Base-by-base conservation (phyloP, 2,888 invertebrate genomes). In the Dasysyrphus albostriatus region DNA sequence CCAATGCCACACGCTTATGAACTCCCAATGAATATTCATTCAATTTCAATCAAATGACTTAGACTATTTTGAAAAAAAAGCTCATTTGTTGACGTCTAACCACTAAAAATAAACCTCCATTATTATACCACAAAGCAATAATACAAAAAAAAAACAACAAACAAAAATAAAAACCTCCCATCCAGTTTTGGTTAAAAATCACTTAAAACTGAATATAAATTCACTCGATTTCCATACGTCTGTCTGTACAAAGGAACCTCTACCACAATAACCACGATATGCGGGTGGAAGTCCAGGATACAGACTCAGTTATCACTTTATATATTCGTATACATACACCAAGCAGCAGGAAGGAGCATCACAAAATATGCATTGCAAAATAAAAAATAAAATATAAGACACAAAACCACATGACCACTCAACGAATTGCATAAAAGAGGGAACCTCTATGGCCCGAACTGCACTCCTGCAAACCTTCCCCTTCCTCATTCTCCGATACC, bases 341-440 rank as follows among this genome's bases (percentile, higher is more conserved):
- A 29, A 29, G n/a, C 29, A 51, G 0, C n/a, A 61, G 42, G 24
- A 42, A 61, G 24, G 24, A 61, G 24, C 10, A 61, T 61, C 61
- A 61, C 61, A 42, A 59, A 59, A 59, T 59, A 59, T 37, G 39
- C 19, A 37, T 54, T 29, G 54, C 14, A 37, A 67, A 34, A 29
- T 44, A 10, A 37, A 24, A 34, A 19, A 49, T 19, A 47, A 47
- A 59, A 59, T 39, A 42, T 61, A 24, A 61, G 34, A 74, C 72
- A 72, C 77, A 83, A 54, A 83, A 75, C 83, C 87, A 75, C 75
- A 83, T 61, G 74, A 87, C 87, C 87, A 87, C 83, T 83, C 78
- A 83, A 83, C 87, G 87, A 87, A 87, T 87, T 83, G 83, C 83
- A 85, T 73, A 77, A 81, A 77, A 81, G 77, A 81, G 73, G 73